Evolutionary conservation across 2,113 vertebrate genomes (phyloP), one percentile per base, ranked within the genome.

Genomic region (Triplophysa dalaica): DNA sequence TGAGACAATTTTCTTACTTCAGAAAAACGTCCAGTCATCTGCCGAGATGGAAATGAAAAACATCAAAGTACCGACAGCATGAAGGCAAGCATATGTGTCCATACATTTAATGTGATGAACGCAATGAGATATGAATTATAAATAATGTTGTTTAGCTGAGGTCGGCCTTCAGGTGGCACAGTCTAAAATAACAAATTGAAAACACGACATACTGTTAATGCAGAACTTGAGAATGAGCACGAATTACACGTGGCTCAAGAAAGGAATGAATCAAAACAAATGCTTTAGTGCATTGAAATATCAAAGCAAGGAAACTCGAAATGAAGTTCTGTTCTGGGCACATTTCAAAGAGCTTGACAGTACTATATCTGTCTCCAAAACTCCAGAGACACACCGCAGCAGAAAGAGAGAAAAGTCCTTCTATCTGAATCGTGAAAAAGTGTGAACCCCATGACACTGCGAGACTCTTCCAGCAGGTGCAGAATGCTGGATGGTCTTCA

Each of bases 11-110:
- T 79, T 69, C 43, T 29, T 29, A 50, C 24, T 64, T 45, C n/a
- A 1, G 5, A 69, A 41, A 70, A 69, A 41, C 5, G 21, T 17
- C 70, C 70, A 74, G 54, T 74, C 70, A 41, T 3, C 70, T 74
- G 56, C 29, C 70, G 58, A 60, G n/a, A 43, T 60, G 1, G 54
- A 60, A 74, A 74, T 74, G 38, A 38, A 74, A 74, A 74, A 60
- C 29, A 58, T 38, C 16, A 52, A 24, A 41, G 29, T 60, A 43
- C 21, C 8, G 60, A 74, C 54, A 7, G n/a, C n/a, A 74, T 61
- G 70, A 26, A 73, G 7, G n/a, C 54, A 41, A 17, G 54, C 33
- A 43, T 74, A 43, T 60, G 33, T 60, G 41, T 60, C 12, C 41
- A 60, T 61, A 38, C 29, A 21, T 58, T 58, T 21, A 12, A 58